Evolutionary conservation across 2,888 invertebrate genomes (phyloP).

Genomic region (Amphipoea lucens): DNA sequence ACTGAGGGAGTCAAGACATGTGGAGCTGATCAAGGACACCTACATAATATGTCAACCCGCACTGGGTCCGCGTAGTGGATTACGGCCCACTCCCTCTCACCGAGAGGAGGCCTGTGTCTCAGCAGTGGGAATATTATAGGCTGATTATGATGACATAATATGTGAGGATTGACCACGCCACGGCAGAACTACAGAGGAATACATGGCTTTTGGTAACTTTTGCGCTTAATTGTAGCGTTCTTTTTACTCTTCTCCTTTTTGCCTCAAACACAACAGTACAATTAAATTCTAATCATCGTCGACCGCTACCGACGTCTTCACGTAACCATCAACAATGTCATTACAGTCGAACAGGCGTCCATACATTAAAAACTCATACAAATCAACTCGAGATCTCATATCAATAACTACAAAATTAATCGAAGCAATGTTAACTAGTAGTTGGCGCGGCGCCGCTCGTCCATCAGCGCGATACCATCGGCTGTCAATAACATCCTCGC

Average conservation of each 20-base stretch:
- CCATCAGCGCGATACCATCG: conserved; percentile 70
- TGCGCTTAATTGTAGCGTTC: background rate
- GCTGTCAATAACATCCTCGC: conserved; percentile 84
- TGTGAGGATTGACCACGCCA: no score
- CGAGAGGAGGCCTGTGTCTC: no score
- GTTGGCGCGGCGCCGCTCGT: conserved; percentile 62
- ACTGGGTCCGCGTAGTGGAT: no score
- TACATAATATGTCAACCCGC: background rate
- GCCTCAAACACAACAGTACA: background rate
- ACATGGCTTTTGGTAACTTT: no score
- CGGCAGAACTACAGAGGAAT: no score
- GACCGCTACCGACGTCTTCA: background rate
- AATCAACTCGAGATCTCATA: conserved; percentile 28
- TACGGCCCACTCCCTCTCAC: no score
- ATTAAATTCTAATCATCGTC: conserved; percentile 4
- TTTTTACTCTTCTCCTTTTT: background rate
- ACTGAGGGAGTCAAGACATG: background rate
- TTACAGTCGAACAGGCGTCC: conserved; percentile 17
- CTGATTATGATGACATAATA: background rate
- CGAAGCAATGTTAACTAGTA: conserved; percentile 49
- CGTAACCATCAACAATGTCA: background rate
- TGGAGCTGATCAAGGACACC: background rate
- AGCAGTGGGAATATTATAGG: no score
- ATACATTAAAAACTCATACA: conserved; percentile 29
- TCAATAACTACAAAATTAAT: conserved; percentile 41